A percentile compares a stretch with the other conserved stretches of the same genome.
Conservation (phyloP, 1,140 invertebrate species). For the Drosophila persimilis region DNA sequence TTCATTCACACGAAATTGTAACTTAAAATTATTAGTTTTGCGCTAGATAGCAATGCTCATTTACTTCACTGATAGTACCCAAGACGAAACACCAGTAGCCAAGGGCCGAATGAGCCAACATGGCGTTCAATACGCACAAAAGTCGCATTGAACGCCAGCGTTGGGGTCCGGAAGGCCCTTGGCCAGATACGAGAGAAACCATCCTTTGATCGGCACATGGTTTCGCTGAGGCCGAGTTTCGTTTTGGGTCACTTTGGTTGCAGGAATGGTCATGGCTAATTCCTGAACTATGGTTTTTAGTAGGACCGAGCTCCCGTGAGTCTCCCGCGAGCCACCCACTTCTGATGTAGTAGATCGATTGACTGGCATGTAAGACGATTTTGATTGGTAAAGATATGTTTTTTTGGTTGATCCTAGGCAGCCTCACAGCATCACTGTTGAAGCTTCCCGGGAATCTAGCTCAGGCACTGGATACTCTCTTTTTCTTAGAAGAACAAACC, state of each 20-base stretch:
- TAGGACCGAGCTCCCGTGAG: conserved; percentile 45
- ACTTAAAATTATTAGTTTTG: conserved; percentile 82
- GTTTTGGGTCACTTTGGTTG: conserved; percentile 78
- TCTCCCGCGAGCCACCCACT: conserved; percentile 20
- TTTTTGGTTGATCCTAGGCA: conserved; percentile 14
- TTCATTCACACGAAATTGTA: conserved; percentile 72
- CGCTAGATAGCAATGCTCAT: conserved; percentile 82
- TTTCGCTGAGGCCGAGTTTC: conserved; percentile 47
- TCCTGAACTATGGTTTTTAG: conserved; percentile 83
- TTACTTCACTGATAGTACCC: conserved; percentile 76
- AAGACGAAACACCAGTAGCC: conserved; percentile 61
- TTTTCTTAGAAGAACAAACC: neutral
- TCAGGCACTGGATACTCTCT: neutral
- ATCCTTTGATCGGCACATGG: conserved; percentile 45
- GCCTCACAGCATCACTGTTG: too few relatives aligned
- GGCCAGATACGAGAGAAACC: conserved; percentile 22
- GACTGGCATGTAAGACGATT: conserved; percentile 18
- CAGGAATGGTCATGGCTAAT: conserved; percentile 83
- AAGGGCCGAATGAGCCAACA: conserved; percentile 13
- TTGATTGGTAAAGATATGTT: conserved; percentile 21
- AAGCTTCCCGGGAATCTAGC: neutral
- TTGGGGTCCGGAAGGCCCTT: neutral
- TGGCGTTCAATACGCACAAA: neutral
- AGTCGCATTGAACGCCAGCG: conserved; percentile 2
- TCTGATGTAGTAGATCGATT: conserved; percentile 4